These are phyloP conservation scores for Elmis aenea DNA, from an alignment of 2,888 invertebrate species.

Conservation along the genomic window DNA sequence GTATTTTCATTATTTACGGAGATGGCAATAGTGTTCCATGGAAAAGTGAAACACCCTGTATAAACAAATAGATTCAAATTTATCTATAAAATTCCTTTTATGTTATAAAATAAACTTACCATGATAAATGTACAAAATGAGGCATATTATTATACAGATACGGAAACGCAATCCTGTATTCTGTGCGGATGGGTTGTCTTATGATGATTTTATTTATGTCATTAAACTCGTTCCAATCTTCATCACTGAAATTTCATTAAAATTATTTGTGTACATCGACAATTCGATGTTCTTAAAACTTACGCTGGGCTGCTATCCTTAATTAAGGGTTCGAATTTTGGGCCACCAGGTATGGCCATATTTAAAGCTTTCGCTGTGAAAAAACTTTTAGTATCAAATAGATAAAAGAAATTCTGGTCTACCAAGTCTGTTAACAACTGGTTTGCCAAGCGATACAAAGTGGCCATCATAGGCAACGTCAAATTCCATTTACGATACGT, in stretches of 20 bases:
- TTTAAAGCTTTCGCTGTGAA: conserved; percentile 99
- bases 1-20: no score
- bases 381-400: conserved; percentile 99
- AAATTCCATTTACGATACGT: conserved; percentile 97
- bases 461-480: conserved; percentile 94
- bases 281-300: no score
- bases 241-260: conserved; percentile 78
- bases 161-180: conserved; percentile 98
- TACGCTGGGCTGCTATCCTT: conserved; percentile 94
- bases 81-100: no score
- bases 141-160: conserved; percentile 99
- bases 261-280: no score
- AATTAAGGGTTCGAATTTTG: conserved; percentile 98
- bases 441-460: conserved; percentile 94
- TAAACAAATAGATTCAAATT: no score
- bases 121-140: conserved; percentile 95
- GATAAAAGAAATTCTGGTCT: conserved; percentile 97
- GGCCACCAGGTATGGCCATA: conserved; percentile 99
- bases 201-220: conserved; percentile 99
- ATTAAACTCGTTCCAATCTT: conserved; percentile 99
- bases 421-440: conserved; percentile 96
- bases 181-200: conserved; percentile 95
- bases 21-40: no score
- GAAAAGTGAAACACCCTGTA: no score
- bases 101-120: conserved; percentile 65